Evolutionary conservation across 2,797 vertebrate species (phyloP).

Genomic region (Microctenopoma steveboyesi): DNA sequence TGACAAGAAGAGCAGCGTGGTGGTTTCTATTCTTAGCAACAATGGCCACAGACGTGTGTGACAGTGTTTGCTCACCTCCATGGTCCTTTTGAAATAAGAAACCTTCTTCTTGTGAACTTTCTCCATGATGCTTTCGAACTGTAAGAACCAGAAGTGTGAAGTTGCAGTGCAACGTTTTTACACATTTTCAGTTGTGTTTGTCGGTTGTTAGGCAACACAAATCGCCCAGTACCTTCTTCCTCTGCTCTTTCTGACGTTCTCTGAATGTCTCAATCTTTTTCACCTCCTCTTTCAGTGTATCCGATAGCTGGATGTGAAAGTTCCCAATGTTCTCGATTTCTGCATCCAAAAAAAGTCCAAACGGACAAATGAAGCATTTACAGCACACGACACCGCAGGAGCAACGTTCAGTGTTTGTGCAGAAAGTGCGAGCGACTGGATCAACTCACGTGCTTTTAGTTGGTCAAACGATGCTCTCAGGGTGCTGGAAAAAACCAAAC

Average conservation of each 20-base stretch:
- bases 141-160: slow-evolving; percentile 19
- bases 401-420: not conserved
- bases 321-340: slow-evolving; percentile 94
- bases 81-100: slow-evolving; percentile 88
- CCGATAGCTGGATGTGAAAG: slow-evolving; percentile 91
- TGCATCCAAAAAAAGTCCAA: slow-evolving; percentile 55
- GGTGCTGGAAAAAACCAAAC: slow-evolving; percentile 79
- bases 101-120: slow-evolving; percentile 92
- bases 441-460: slow-evolving; percentile 91
- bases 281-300: slow-evolving; percentile 89
- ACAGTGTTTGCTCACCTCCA: slow-evolving; percentile 83
- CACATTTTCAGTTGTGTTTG: not conserved
- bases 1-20: not conserved
- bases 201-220: slow-evolving; percentile 10
- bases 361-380: not conserved
- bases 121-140: slow-evolving; percentile 95
- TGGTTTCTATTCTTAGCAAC: not conserved
- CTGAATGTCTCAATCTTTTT: slow-evolving; percentile 93
- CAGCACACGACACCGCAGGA: not conserved
- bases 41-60: too few species aligned
- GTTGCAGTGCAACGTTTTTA: not conserved
- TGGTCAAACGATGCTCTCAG: slow-evolving; percentile 90
- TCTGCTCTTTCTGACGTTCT: slow-evolving; percentile 94
- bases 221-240: slow-evolving; percentile 88
- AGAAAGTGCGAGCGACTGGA: not conserved